Evolutionary conservation across 1,140 invertebrate genomes (phyloP), one percentile per base, ranked within the genome.

Genomic region (Pachypeltis micranthus): DNA sequence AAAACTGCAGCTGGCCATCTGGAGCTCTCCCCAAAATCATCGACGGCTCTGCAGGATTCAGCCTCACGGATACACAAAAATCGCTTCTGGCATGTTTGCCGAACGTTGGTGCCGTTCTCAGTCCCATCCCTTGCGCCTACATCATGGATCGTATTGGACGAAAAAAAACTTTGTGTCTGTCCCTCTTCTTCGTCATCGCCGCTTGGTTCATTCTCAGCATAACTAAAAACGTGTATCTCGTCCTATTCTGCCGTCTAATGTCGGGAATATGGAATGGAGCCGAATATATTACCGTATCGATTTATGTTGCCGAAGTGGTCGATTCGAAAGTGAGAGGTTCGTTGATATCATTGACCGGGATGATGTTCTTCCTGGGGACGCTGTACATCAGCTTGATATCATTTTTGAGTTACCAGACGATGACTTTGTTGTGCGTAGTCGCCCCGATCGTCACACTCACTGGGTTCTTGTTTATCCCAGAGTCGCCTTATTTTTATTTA

Each of bases 71-170:
- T 1, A 23, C 27, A 2, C 61, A 63, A 29, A 26, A 59, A 19
- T 65, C 63, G 3, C 63, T 60, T 61, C 56, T 67, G 51, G 61
- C 62, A 56, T 62, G 60, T 1, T 2, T 65, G 2, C 25, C 57
- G 2, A 62, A 63, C 23, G 25, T 69, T 12, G 69, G 69, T 2
- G 66, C 68, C 54, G 28, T 70, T 10, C 12, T 69, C 39, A 67
- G 67, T 39, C 68, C 69, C 12, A 62, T 70, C n/a, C 68, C 69
- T 10, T 61, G 59, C 16, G 69, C 67, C n/a, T 57, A 66, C 28
- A 16, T 86, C 1, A 83, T 90, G 0, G 86, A 93, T 70, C 81
- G 78, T 64, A 72, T 87, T 28, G 92, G 93, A 1, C 75, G 92
- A 21, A 87, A 64, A 14, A 62, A 87, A 85, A 26, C 81, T 14